Conservation (phyloP, 2,888 invertebrate genomes). For the Lithodes maja region DNA sequence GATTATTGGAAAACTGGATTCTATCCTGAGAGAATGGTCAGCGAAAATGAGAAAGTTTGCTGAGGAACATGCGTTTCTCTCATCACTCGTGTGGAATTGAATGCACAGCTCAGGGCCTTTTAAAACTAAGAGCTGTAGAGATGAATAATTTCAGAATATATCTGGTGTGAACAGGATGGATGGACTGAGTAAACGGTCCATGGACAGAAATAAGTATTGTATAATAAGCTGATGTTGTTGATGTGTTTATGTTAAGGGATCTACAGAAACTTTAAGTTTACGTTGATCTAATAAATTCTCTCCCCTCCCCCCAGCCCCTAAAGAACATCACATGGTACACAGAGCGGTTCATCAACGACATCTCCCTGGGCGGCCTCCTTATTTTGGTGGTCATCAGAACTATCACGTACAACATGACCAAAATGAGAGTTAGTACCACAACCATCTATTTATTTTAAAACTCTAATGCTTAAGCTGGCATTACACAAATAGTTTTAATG, state of each 20-base stretch:
- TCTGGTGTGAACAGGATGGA: background rate
- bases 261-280: too few species aligned
- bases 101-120: too few species aligned
- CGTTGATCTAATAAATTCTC: background rate
- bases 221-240: background rate
- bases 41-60: too few species aligned
- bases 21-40: too few species aligned
- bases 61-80: too few species aligned
- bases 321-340: constrained; percentile 95
- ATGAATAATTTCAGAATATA: too few species aligned
- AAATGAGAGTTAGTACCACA: constrained; percentile 82
- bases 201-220: background rate
- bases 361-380: constrained; percentile 94
- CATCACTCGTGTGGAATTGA: too few species aligned
- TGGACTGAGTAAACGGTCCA: background rate
- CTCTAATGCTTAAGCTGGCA: too few species aligned
- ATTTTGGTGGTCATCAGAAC: constrained; percentile 96
- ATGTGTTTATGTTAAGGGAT: background rate
- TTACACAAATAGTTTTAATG: too few species aligned
- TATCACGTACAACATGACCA: constrained; percentile 97
- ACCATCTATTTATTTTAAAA: background rate
- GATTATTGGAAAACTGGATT: too few species aligned
- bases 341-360: constrained; percentile 91
- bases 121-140: too few species aligned
- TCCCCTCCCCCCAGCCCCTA: constrained; percentile 81